phyloP scores from a whole-genome alignment of 2,113 vertebrate species.

The Spheniscus mendiculus region DNA sequence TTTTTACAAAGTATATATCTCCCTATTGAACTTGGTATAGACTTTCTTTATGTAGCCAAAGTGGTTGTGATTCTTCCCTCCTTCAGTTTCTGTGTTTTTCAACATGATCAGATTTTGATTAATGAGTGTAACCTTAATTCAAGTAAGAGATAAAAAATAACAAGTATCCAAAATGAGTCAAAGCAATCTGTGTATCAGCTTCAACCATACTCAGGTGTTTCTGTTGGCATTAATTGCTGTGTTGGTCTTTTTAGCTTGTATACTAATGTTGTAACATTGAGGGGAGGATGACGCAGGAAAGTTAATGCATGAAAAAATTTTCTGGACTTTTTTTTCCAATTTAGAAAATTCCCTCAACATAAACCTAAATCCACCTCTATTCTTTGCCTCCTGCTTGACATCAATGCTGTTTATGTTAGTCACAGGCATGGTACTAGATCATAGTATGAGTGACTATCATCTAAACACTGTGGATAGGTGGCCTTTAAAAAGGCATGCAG shows the following conservation, averaged over 20 bases:
- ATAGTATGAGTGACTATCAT: not conserved
- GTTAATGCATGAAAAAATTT: not conserved
- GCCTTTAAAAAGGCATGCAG: not conserved
- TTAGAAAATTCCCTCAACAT: not conserved
- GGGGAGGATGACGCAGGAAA: too few relatives aligned
- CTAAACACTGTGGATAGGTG: not conserved
- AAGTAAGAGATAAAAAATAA: not conserved
- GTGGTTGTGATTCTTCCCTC: not conserved
- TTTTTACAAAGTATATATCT: not conserved
- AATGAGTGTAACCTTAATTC: not conserved
- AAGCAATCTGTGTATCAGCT: not conserved
- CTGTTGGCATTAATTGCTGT: not conserved
- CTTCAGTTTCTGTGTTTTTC: not conserved
- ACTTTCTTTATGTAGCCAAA: not conserved
- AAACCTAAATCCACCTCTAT: not conserved
- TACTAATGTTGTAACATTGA: not conserved
- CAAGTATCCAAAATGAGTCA: not conserved
- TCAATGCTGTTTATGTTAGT: not conserved
- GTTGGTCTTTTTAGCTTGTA: not conserved
- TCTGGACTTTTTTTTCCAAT: not conserved
- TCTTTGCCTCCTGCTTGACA: not conserved
- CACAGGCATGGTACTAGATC: not conserved
- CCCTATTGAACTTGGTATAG: not conserved
- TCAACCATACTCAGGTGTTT: not conserved
- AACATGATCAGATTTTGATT: not conserved